Conservation (phyloP, 2,797 vertebrate genomes). For the Hemitrygon akajei region DNA sequence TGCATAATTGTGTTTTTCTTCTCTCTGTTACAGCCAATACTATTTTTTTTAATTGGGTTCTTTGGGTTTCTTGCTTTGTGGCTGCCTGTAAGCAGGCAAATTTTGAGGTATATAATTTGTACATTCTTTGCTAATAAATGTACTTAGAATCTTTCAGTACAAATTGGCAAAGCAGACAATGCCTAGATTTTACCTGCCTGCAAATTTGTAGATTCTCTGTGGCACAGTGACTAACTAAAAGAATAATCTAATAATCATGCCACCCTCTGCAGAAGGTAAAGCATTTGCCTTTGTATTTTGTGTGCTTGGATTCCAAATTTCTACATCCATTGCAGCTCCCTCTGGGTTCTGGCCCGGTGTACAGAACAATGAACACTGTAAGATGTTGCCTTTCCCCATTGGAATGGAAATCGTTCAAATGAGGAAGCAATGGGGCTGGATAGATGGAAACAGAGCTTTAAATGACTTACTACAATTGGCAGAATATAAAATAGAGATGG, state of each 20-base stretch:
- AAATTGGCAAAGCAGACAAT: background rate
- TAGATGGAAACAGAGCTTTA: background rate
- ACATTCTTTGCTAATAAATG: no score
- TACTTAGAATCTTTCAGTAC: background rate
- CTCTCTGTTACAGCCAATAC: no score
- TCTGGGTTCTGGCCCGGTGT: background rate
- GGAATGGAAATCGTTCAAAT: background rate
- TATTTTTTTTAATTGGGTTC: no score
- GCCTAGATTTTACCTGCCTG: background rate
- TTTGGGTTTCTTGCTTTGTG: no score
- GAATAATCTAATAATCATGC: background rate
- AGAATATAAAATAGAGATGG: background rate
- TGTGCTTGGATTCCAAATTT: background rate
- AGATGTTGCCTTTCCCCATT: background rate
- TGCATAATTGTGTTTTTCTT: no score
- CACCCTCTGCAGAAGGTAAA: background rate
- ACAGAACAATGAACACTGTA: background rate
- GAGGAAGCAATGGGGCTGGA: background rate
- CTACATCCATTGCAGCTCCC: background rate
- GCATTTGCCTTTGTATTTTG: background rate
- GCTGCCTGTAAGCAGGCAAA: no score
- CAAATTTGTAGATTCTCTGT: background rate
- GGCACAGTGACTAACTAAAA: background rate
- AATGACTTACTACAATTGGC: background rate
- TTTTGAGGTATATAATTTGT: no score